phyloP scores from a whole-genome alignment of 2,113 vertebrate genomes.

The Mixornis gularis region DNA sequence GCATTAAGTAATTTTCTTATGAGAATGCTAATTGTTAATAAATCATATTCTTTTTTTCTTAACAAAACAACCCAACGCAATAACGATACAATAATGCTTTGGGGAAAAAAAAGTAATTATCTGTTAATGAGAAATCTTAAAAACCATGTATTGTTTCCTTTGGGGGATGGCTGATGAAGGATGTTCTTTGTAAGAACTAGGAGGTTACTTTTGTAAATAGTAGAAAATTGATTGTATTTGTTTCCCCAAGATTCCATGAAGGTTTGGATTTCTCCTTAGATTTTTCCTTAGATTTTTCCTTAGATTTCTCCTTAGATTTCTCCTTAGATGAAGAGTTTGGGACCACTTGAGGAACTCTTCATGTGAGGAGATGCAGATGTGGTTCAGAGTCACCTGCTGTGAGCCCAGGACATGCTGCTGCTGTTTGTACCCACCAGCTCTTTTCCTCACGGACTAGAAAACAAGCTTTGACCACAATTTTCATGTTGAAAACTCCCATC shows the following conservation, averaged over 20 bases:
- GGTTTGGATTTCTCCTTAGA: too few species aligned
- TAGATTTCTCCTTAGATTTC: too few species aligned
- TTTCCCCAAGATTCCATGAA: background rate
- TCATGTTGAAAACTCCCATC: background rate
- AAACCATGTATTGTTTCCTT: background rate
- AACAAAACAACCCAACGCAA: background rate
- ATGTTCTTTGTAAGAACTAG: background rate
- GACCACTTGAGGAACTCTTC: background rate
- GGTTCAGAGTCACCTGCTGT: background rate
- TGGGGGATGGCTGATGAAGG: background rate
- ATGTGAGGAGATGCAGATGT: background rate
- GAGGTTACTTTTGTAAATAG: conserved; percentile 1
- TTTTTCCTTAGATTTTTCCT: too few species aligned
- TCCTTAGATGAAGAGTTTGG: too few species aligned
- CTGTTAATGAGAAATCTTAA: background rate
- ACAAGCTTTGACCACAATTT: background rate
- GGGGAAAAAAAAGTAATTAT: background rate
- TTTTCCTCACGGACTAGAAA: background rate
- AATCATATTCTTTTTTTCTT: background rate
- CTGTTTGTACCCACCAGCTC: background rate
- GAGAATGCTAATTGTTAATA: background rate
- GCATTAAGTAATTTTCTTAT: background rate
- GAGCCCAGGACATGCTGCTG: background rate
- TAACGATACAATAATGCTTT: background rate
- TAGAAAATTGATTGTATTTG: background rate